phyloP scores from a whole-genome alignment of 2,888 invertebrate species.

The Cyrtodaria siliqua region DNA sequence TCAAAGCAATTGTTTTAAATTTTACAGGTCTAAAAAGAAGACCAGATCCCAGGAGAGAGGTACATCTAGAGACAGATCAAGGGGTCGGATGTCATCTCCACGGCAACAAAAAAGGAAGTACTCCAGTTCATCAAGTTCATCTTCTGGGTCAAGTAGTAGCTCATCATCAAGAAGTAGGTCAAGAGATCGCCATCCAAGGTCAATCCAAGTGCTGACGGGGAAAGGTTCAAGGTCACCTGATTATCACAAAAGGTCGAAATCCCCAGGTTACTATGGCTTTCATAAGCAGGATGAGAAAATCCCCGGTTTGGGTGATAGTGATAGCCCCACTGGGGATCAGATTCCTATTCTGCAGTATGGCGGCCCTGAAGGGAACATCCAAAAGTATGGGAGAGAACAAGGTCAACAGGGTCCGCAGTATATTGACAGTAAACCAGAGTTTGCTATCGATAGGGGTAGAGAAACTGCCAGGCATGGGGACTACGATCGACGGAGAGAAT shows the following conservation, averaged over 20 bases:
- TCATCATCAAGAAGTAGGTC: conserved; percentile 36
- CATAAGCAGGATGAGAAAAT: conserved; percentile 28
- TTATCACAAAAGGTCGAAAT: background rate
- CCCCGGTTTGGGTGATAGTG: conserved; percentile 41
- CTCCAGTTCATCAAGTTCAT: conserved; percentile 17
- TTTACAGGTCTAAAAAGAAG: too few relatives aligned
- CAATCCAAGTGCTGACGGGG: background rate
- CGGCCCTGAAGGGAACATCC: too few relatives aligned
- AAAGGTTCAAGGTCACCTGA: conserved; percentile 22
- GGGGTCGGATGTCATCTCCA: too few relatives aligned
- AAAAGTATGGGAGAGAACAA: too few relatives aligned
- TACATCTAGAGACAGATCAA: too few relatives aligned
- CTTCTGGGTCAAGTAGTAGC: background rate
- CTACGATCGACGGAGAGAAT: background rate
- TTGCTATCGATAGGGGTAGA: background rate
- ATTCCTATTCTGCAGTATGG: too few relatives aligned
- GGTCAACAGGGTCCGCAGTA: background rate
- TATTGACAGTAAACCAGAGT: background rate
- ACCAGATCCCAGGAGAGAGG: too few relatives aligned
- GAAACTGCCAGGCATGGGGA: background rate
- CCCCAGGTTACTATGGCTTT: conserved; percentile 5
- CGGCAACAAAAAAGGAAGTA: conserved; percentile 5
- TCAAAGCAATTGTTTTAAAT: too few relatives aligned
- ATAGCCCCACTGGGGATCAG: too few relatives aligned
- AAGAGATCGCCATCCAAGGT: conserved; percentile 7